Evolutionary conservation across 2,113 vertebrate species (phyloP).

Genomic region (Platysternon megacephalum): DNA sequence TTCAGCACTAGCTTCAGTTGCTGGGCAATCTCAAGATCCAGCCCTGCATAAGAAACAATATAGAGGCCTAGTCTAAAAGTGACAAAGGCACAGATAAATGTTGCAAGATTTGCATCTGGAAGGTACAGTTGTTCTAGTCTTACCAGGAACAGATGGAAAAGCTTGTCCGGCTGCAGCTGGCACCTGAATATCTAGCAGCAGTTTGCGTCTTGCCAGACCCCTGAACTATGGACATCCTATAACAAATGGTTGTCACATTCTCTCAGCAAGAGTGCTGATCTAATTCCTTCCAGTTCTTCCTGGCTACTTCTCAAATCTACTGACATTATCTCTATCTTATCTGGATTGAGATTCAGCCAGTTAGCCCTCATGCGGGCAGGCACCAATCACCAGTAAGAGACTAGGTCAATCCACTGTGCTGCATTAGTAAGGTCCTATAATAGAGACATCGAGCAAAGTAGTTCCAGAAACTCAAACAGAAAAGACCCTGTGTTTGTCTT

Average conservation of each 20-base stretch:
- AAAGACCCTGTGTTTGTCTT: not conserved
- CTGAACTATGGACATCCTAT: not conserved
- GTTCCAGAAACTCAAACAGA: not conserved
- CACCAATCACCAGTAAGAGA: not conserved
- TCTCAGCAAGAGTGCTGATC: not conserved
- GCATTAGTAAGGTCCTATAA: not conserved
- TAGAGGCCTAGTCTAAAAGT: not conserved
- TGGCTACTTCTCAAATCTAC: not conserved
- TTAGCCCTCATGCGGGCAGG: not conserved
- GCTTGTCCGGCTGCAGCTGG: not conserved
- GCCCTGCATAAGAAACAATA: not conserved
- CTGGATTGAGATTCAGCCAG: not conserved
- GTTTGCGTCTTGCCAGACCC: not conserved
- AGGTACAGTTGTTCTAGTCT: not conserved
- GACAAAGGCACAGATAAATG: not conserved
- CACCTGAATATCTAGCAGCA: not conserved
- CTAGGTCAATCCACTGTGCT: not conserved
- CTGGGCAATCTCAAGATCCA: not conserved
- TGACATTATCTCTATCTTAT: accelerated
- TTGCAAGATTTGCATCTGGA: not conserved
- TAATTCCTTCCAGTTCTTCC: not conserved
- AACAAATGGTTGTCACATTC: not conserved
- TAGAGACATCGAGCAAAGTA: not conserved
- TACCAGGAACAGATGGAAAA: not conserved
- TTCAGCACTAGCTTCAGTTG: not conserved